A percentile compares a stretch with the other conserved stretches of the same genome.
Conservation (phyloP, 2,797 vertebrate species). For the Phylloscopus collybita region DNA sequence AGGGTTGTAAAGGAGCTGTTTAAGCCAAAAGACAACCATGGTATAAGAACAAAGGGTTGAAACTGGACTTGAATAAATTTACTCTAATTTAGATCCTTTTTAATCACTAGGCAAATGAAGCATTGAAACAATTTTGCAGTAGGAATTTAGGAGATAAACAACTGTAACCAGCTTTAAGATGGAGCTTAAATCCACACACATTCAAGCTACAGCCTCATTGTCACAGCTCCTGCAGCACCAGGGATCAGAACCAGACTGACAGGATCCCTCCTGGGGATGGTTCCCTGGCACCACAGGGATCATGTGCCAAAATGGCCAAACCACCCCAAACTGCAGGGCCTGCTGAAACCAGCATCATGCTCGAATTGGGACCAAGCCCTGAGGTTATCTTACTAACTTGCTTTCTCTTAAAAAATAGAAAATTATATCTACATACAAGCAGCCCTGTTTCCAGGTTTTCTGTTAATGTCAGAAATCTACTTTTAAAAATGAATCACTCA, state of each 20-base stretch:
- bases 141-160: constrained; percentile 15
- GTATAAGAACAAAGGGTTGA: constrained; percentile 19
- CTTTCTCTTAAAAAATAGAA: not conserved
- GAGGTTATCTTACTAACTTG: not conserved
- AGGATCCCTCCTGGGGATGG: not conserved
- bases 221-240: not conserved
- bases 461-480: not conserved
- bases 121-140: constrained; percentile 24
- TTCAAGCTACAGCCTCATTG: not conserved
- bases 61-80: constrained; percentile 43
- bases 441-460: not conserved
- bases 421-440: not conserved
- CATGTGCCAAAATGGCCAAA: fast-evolving
- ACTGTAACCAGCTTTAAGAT: constrained; percentile 20
- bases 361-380: not conserved
- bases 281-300: not conserved
- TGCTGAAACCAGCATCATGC: not conserved
- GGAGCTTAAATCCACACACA: not conserved
- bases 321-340: not conserved
- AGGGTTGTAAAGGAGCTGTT: not conserved
- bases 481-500: not conserved
- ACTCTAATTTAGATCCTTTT: constrained; percentile 8
- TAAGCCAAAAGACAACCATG: constrained; percentile 18
- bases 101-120: constrained; percentile 46
- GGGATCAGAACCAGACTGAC: not conserved